These are phyloP conservation scores for Polydrusus pterygomalis DNA, from an alignment of 2,888 invertebrate species.

Conservation along the genomic window DNA sequence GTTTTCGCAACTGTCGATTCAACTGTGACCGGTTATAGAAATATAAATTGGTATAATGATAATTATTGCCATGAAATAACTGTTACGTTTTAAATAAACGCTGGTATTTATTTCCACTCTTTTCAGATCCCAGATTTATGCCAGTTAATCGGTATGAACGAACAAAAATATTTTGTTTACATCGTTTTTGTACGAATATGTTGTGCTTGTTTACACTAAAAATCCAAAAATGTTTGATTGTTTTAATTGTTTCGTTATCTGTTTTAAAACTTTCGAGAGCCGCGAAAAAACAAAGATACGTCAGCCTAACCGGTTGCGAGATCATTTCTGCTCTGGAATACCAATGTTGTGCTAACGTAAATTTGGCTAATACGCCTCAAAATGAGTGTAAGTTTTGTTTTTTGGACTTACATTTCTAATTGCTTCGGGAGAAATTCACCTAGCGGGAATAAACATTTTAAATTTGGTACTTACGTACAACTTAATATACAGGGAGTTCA, in stretches of 20 bases:
- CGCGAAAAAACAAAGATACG: constrained; percentile 38
- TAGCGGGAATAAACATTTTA: too few species aligned
- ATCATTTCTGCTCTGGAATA: constrained; percentile 52
- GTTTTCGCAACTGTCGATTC: constrained; percentile 25
- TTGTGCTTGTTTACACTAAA: constrained; percentile 31
- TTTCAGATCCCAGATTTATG: constrained; percentile 20
- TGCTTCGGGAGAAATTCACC: too few species aligned
- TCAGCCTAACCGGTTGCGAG: constrained; percentile 51
- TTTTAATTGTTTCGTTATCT: constrained; percentile 29
- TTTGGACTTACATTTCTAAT: too few species aligned
- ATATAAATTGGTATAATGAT: constrained; percentile 30
- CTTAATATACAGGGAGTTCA: too few species aligned
- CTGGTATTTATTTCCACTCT: constrained; percentile 21
- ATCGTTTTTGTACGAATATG: constrained; percentile 19
- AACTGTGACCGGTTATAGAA: constrained; percentile 29
- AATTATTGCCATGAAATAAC: constrained; percentile 28
- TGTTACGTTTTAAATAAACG: constrained; percentile 13
- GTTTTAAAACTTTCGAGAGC: constrained; percentile 23
- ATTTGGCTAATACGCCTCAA: constrained; percentile 46
- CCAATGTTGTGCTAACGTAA: constrained; percentile 55
- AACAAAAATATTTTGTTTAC: constrained; percentile 28
- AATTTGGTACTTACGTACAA: too few species aligned
- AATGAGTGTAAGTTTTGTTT: constrained; percentile 52
- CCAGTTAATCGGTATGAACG: constrained; percentile 19
- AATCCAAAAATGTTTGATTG: constrained; percentile 25